Evolutionary conservation across 2,797 vertebrate species (phyloP).

Genomic region (Leucoraja ocellata): DNA sequence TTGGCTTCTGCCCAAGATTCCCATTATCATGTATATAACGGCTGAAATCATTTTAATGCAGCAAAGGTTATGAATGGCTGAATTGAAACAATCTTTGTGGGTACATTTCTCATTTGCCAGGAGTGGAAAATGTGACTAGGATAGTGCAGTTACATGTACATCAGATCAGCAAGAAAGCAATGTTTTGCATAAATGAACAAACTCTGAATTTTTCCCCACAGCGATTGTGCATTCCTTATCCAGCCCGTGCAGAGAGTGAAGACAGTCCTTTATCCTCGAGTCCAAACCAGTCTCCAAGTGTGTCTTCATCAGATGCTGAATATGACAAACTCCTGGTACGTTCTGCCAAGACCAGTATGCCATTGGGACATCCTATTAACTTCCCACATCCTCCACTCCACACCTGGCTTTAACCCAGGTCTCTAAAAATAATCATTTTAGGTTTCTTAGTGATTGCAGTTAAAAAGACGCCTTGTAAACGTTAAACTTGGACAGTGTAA

Average conservation of each 20-base stretch:
- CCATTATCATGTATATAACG: neutral
- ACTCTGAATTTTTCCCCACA: constrained; percentile 42
- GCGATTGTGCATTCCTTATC: constrained; percentile 50
- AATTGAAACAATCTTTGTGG: neutral
- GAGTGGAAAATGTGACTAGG: neutral
- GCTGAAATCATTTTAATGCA: neutral
- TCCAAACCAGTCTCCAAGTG: constrained; percentile 51
- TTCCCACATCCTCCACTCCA: neutral
- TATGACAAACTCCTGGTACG: constrained; percentile 70
- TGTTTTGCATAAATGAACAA: neutral
- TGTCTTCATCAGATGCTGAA: constrained; percentile 63
- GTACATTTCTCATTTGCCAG: neutral
- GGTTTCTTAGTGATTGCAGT: neutral
- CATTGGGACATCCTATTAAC: neutral
- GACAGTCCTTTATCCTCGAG: constrained; percentile 41
- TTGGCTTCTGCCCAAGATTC: neutral
- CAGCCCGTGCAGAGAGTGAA: constrained; percentile 16
- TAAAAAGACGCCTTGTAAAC: neutral
- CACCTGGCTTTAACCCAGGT: neutral
- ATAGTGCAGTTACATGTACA: neutral
- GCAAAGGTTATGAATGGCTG: neutral
- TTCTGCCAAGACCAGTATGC: neutral
- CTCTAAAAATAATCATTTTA: neutral
- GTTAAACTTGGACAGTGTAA: neutral
- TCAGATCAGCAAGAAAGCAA: neutral